phyloP scores from a whole-genome alignment of 2,797 vertebrate genomes.

The Bradypodion ventrale region DNA sequence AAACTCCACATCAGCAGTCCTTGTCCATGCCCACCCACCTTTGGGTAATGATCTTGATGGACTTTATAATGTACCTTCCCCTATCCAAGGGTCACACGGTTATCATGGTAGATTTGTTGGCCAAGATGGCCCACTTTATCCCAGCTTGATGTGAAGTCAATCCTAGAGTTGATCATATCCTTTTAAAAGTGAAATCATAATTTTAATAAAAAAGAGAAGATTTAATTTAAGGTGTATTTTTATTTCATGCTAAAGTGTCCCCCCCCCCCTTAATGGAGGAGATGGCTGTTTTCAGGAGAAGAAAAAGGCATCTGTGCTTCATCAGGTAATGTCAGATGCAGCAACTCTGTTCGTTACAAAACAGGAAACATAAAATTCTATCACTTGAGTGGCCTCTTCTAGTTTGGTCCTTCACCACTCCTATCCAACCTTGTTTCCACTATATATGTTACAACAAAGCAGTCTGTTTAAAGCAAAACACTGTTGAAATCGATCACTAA shows the following conservation, averaged over 20 bases:
- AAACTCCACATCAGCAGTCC: too few relatives aligned
- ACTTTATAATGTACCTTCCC: too few relatives aligned
- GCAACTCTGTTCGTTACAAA: constrained; percentile 1
- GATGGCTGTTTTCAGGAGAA: not conserved
- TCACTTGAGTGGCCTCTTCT: not conserved
- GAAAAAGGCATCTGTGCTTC: not conserved
- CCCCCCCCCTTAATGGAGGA: not conserved
- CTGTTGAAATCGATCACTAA: constrained; percentile 76
- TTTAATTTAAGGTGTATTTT: not conserved
- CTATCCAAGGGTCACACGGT: too few relatives aligned
- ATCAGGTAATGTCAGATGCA: not conserved
- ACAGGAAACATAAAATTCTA: constrained; percentile 22
- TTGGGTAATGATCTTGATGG: too few relatives aligned
- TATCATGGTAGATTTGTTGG: too few relatives aligned
- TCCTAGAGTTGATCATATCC: not conserved
- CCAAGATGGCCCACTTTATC: too few relatives aligned
- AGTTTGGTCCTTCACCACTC: constrained; percentile 41
- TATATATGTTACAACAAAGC: constrained; percentile 60
- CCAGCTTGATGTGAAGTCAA: too few relatives aligned
- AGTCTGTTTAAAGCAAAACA: constrained; percentile 65
- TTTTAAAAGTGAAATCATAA: not conserved
- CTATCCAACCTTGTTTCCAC: constrained; percentile 47
- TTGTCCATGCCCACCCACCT: too few relatives aligned
- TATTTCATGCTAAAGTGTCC: not conserved
- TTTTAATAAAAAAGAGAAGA: not conserved